Evolutionary conservation across 2,888 invertebrate species (phyloP), one percentile per base, ranked within the genome.

Genomic region (Drosophila bunnanda): DNA sequence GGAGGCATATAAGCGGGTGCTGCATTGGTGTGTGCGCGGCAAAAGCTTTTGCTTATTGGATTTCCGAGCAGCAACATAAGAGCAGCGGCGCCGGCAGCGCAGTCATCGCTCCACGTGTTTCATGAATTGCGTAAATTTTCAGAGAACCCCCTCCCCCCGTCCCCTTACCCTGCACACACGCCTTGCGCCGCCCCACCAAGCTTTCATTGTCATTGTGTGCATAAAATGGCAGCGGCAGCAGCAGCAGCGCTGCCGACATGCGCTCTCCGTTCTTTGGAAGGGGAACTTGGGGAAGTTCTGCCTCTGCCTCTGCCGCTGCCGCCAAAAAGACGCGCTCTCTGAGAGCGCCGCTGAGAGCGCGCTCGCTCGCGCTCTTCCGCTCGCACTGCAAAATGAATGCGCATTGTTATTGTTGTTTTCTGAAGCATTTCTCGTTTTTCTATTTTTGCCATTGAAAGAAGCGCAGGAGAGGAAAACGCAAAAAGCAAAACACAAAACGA

Each of bases 121-220:
- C 77, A 78, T 68, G 72, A 77, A 82, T 88, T 89, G 89, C 88
- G 80, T 89, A 87, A 90, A 90, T 61, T 61, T 77, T 69, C 73
- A 75, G 64, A 64, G 50, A 34, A 20, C 36, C 12, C 12, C 43
- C 20, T 32, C 12, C 43, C 20, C 25, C 25, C 25, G 10, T 12
- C 43, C 20, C 41, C 15, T 30, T 17, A 3, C 50, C 4, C 54
- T 5, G 36, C 32, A 43, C 15, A n/a, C 15, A 20, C 30, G 4
- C 25, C 36, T n/a, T 44, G 34, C 5, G 17, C 28, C n/a, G 22
- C 9, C 39, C 53, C 13, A 22, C 39, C 39, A 65, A 52, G 70
- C 70, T 68, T 69, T 58, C 58, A 69, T 70, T 71, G 71, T 71
- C 71, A 71, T 66, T 67, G 72, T 54, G 62, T 75, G 75, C 75